Evolutionary conservation across 2,888 invertebrate genomes (phyloP), one percentile per base, ranked within the genome.

Genomic region (Caenorhabditis becei): DNA sequence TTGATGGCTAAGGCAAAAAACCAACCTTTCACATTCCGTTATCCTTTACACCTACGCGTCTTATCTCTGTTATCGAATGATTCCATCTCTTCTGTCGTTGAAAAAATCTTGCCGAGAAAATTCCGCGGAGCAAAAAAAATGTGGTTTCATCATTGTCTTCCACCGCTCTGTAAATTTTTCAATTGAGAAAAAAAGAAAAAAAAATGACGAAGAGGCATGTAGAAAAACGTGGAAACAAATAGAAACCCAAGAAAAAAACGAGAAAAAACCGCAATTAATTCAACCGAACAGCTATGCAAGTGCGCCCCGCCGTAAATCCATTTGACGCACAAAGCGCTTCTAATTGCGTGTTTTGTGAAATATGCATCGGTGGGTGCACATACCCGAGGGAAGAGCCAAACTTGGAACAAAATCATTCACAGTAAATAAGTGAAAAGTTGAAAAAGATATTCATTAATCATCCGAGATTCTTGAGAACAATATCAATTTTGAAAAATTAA

Each of bases 201-300:
- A n/a, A n/a, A n/a, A n/a, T n/a, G n/a, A n/a, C n/a, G n/a, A n/a
- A n/a, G n/a, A n/a, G n/a, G n/a, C n/a, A 32, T 32, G 32, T 10
- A 32, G 10, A 32, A 32, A 32, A 32, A 32, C 10, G 10, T 7
- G 32, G 32, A 32, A 10, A 41, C 10, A 11, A 14, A 41, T 14
- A 32, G 10, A 32, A 32, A 32, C 41, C 5, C 14, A 16, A 16
- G 16, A 41, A 41, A 41, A 41, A 41, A 3, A 11, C 5, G 41
- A 11, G 47, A 47, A 53, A 53, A 24, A 53, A 24, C 26, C 18
- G 1, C 20, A 20, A 5, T 7, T 7, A 16, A 44, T 44, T 44
- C 44, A 44, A 44, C 4, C 49, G 51, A 26, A 26, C 51, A 24
- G 51, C 14, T 24, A 32, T 56, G 56, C 56, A 56, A 56, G 18